These are phyloP conservation scores for Peromyscus eremicus DNA, from an alignment of 2,797 vertebrate genomes.

Conservation along the genomic window DNA sequence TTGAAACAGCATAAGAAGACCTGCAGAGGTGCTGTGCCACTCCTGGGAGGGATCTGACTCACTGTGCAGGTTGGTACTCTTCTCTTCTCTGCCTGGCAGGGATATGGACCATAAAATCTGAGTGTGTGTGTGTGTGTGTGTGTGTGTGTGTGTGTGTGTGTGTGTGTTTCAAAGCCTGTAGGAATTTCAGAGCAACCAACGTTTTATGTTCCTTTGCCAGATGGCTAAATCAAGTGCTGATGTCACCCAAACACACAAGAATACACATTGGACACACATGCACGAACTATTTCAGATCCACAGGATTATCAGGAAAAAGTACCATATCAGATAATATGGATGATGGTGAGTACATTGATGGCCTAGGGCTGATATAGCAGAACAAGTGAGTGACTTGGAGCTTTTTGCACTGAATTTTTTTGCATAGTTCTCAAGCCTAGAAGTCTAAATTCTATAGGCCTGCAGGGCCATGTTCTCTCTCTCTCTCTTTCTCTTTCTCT, in stretches of 20 bases:
- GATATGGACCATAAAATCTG: neutral
- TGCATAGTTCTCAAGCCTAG: neutral
- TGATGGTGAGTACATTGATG: neutral
- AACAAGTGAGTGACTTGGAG: neutral
- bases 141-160: neutral
- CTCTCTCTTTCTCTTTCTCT: neutral
- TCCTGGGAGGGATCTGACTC: neutral
- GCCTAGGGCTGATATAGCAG: neutral
- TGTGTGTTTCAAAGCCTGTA: neutral
- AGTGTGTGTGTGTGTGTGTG: neutral
- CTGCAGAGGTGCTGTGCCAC: neutral
- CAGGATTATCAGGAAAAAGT: neutral
- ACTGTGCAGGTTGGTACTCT: neutral
- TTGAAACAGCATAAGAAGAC: neutral
- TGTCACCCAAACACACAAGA: neutral
- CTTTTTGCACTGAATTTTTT: neutral
- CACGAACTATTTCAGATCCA: neutral
- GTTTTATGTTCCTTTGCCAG: neutral
- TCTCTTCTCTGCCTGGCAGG: neutral
- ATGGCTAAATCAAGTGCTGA: neutral
- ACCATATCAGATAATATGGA: neutral
- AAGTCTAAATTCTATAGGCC: neutral
- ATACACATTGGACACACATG: neutral
- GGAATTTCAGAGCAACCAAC: neutral
- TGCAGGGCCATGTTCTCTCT: neutral